phyloP scores from a whole-genome alignment of 2,888 invertebrate species.

The Creontiades dilutus region DNA sequence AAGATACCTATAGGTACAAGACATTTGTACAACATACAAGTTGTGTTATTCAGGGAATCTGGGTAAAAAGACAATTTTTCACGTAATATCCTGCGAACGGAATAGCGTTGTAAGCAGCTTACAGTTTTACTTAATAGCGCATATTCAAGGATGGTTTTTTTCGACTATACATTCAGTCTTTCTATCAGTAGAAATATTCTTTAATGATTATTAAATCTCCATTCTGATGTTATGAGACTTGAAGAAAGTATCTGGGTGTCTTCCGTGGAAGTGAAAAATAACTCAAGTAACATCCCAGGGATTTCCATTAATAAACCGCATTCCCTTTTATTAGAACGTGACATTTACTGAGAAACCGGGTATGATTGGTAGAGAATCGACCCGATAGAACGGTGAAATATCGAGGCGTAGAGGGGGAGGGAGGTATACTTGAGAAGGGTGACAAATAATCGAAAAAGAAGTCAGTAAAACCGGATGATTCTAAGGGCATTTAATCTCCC shows the following conservation, averaged over 20 bases:
- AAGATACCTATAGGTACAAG: too few relatives aligned
- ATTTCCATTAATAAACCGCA: constrained; percentile 51
- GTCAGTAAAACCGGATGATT: constrained; percentile 37
- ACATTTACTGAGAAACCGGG: constrained; percentile 37
- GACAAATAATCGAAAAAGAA: constrained; percentile 49
- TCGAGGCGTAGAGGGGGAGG: not conserved
- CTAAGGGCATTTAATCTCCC: constrained; percentile 41
- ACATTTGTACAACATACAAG: too few relatives aligned
- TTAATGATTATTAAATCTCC: too few relatives aligned
- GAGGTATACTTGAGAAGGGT: constrained; percentile 27
- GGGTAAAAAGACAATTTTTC: too few relatives aligned
- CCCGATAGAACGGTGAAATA: not conserved
- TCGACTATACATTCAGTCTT: too few relatives aligned
- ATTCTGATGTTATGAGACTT: too few relatives aligned
- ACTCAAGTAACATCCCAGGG: not conserved
- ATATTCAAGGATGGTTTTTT: too few relatives aligned
- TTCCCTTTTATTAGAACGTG: constrained; percentile 44
- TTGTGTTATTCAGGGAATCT: too few relatives aligned
- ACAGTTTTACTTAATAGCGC: too few relatives aligned
- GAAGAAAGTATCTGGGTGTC: not conserved
- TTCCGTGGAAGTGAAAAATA: not conserved
- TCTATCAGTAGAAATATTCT: too few relatives aligned
- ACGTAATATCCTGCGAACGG: too few relatives aligned
- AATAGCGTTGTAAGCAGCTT: too few relatives aligned
- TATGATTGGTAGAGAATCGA: constrained; percentile 43